Evolutionary conservation across 2,888 invertebrate species (phyloP).

Genomic region (Stenolophus ochropezus): DNA sequence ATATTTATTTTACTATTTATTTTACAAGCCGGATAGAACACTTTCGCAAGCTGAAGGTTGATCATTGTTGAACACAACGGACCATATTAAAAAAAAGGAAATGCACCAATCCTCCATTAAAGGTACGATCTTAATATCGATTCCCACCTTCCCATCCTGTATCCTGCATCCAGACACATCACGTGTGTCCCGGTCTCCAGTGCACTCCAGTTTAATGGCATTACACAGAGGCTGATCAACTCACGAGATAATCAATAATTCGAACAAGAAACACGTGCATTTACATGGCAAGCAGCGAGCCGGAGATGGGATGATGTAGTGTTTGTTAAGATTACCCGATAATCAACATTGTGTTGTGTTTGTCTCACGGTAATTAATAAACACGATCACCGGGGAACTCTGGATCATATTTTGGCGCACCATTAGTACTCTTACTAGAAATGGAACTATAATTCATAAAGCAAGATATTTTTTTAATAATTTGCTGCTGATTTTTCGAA

Average conservation of each 20-base stretch:
- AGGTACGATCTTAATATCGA: neutral
- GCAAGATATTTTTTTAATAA: no score
- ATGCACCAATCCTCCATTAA: no score
- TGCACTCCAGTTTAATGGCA: constrained; percentile 29
- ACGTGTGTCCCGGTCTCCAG: neutral
- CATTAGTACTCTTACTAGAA: no score
- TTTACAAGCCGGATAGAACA: no score
- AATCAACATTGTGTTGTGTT: constrained; percentile 23
- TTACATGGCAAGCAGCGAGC: neutral
- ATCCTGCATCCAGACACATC: neutral
- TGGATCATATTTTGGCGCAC: neutral
- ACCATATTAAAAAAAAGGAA: no score
- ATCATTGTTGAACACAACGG: no score
- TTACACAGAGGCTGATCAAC: constrained; percentile 18
- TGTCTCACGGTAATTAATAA: neutral
- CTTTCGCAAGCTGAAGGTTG: no score
- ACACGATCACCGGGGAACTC: neutral
- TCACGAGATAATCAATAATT: constrained; percentile 30
- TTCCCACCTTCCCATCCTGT: neutral
- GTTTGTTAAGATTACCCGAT: constrained; percentile 29
- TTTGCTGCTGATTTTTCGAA: no score
- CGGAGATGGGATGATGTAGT: constrained; percentile 15
- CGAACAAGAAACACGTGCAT: constrained; percentile 38
- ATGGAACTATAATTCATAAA: no score
- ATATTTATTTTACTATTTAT: no score